Evolutionary conservation across 2,113 vertebrate genomes (phyloP), one percentile per base, ranked within the genome.

Genomic region (Microcebus lehilahytsara): DNA sequence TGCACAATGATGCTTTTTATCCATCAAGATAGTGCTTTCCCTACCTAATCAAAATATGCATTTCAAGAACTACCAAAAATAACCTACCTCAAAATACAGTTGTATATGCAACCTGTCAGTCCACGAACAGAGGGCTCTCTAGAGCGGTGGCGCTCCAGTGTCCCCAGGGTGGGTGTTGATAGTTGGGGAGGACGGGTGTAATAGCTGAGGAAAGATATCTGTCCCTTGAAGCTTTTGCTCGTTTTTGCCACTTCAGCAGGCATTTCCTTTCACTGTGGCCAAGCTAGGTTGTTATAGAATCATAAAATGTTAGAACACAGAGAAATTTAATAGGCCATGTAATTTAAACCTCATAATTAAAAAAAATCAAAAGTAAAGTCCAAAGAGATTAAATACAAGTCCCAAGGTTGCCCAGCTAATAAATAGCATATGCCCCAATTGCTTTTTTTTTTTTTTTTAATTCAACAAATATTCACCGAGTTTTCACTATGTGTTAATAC

Each of bases 281-380:
- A 93, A 71, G 22, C 53, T 14, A 80, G 85, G 22, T 75, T 75
- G 40, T 72, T 37, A 94, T 2, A 9, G 30, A 67, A 81, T 93
- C 85, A 88, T 2, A 85, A 19, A 88, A 62, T 37, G 3, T 49
- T 83, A 20, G 32, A 37, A 89, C 1, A 23, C 62, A 40, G 20
- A 51, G 17, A 32, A 95, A 95, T 62, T 90, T 85, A 85, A 88
- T 40, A 95, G 67, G 20, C 9, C 46, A 58, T 78, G 30, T 20
- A 81, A 94, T 83, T 91, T 56, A 96, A 85, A 81, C 27, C 22
- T 77, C 86, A 84, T 84, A 27, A 56, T 53, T 77, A 85, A 64
- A 51, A 56, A 25, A 89, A 79, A 79, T 77, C 83, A 69, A 86
- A 93, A 80, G 2, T 92, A 42, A 85, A 91, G 37, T 85, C 19